Evolutionary conservation across 2,113 vertebrate species (phyloP).

Genomic region (Dendropsophus ebraccatus): DNA sequence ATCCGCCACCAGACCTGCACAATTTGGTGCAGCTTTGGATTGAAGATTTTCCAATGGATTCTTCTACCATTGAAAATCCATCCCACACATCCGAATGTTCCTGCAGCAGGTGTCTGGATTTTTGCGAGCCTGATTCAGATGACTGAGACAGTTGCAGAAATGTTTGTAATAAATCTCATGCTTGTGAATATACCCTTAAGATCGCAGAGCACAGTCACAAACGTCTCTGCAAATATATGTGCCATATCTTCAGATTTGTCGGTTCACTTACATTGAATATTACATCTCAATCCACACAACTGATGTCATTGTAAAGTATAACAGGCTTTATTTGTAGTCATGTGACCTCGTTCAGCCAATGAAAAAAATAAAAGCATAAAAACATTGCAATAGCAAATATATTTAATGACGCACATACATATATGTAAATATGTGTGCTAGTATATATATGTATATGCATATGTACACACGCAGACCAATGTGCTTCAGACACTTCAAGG

Average conservation of each 20-base stretch:
- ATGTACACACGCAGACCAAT: slow-evolving; percentile 56
- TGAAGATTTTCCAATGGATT: no score
- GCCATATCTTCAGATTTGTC: not conserved
- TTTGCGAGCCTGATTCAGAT: no score
- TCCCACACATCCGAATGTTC: no score
- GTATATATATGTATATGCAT: slow-evolving; percentile 39
- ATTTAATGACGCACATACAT: slow-evolving; percentile 57
- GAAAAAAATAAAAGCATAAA: slow-evolving; percentile 56
- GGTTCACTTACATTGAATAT: not conserved
- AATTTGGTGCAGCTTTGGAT: no score
- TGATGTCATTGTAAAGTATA: slow-evolving; percentile 47
- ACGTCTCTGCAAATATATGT: no score
- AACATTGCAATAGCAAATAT: slow-evolving; percentile 59
- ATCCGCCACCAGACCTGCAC: no score
- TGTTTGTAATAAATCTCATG: no score
- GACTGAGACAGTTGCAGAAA: no score
- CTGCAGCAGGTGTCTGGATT: no score
- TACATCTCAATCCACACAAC: not conserved
- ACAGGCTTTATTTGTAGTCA: slow-evolving; percentile 60
- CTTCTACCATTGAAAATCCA: no score
- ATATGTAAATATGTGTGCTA: slow-evolving; percentile 49
- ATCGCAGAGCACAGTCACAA: no score
- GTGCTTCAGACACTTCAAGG: slow-evolving; percentile 49
- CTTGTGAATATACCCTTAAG: no score
- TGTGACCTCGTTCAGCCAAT: slow-evolving; percentile 59